Conservation (phyloP, 2,113 vertebrate genomes). For the Daphoenositta chrysoptera region DNA sequence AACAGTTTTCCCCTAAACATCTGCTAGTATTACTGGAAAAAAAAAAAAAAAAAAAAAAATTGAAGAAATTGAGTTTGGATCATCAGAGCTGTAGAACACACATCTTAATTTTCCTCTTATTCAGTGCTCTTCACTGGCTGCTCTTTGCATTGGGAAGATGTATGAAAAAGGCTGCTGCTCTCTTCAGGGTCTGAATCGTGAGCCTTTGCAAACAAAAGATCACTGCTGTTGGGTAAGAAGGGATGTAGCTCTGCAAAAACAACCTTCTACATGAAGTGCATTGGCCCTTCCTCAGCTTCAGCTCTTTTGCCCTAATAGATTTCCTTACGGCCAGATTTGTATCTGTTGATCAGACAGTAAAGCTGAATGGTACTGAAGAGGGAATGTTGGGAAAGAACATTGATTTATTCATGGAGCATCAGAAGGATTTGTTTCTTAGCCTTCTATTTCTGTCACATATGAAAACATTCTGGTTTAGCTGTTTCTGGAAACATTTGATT, state of each 20-base stretch:
- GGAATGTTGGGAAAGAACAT: neutral
- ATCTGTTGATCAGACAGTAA: neutral
- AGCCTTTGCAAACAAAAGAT: neutral
- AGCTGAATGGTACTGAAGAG: neutral
- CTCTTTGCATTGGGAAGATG: neutral
- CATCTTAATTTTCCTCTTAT: neutral
- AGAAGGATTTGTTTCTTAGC: neutral
- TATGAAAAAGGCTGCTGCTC: neutral
- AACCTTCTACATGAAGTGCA: neutral
- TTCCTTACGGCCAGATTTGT: neutral
- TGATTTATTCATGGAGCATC: neutral
- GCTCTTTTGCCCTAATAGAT: neutral
- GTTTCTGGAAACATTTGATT: neutral
- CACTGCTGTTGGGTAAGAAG: neutral
- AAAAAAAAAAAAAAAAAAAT: neutral
- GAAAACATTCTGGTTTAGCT: neutral
- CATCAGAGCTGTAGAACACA: neutral
- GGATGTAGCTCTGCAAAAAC: neutral
- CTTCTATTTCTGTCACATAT: neutral
- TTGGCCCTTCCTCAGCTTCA: neutral
- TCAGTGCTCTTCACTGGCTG: neutral
- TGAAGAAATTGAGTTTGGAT: neutral
- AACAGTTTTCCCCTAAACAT: neutral
- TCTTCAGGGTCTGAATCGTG: neutral
- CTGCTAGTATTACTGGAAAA: too few species aligned